These are phyloP conservation scores for Actinemys pallida DNA, from an alignment of 2,113 vertebrate species.

Conservation along the genomic window DNA sequence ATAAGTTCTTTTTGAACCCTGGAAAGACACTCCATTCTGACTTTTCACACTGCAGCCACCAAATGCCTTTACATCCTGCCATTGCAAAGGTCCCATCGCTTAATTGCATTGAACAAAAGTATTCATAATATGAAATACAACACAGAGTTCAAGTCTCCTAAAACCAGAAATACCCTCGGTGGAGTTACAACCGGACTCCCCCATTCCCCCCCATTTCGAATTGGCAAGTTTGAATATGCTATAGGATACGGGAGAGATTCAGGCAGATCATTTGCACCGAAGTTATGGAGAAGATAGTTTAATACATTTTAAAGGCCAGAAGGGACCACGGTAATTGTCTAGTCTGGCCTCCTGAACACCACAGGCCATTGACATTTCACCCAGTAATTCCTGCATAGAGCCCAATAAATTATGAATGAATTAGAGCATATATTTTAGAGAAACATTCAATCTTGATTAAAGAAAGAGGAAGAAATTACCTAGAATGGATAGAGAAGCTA, in stretches of 20 bases:
- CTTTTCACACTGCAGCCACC: background rate
- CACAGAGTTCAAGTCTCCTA: background rate
- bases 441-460: rapidly evolving
- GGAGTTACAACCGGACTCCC: background rate
- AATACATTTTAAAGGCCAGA: background rate
- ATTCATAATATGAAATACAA: background rate
- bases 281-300: background rate
- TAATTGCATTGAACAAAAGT: background rate
- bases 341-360: background rate
- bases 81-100: background rate
- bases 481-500: background rate
- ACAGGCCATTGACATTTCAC: background rate
- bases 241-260: background rate
- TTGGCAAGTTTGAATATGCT: background rate
- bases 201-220: background rate
- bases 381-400: background rate
- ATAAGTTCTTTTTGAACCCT: background rate
- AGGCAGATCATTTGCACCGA: background rate
- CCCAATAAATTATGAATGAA: background rate
- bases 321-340: background rate
- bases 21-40: background rate
- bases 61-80: background rate
- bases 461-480: background rate
- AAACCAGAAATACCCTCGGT: background rate
- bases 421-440: rapidly evolving